Base-by-base conservation (phyloP, 1,140 invertebrate species). In the Drosophila lini region DNA sequence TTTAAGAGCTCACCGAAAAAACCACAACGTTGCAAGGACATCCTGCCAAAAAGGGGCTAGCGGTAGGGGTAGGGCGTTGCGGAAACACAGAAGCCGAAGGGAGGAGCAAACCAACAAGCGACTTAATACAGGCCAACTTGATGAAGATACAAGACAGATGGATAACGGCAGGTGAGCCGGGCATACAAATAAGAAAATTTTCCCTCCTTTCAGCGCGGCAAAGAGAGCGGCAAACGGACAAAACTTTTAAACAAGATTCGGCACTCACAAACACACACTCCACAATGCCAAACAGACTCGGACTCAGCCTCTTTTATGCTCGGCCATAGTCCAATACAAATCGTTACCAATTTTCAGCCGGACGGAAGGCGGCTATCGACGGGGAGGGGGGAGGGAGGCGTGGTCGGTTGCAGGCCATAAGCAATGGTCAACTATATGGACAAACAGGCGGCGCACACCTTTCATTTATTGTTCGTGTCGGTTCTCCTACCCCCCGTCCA, bases 131-230 rank as follows among this genome's bases (percentile, higher is more conserved):
- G 83, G 71, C 83, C 80, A 80, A 86, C 67, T 86, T 86, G 83
- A 86, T 86, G 83, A 88, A 86, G 83, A 86, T 74, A 88, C 83
- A 86, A 86, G 83, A 83, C 83, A 86, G 83, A 88, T 86, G 83
- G 77, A 82, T 80, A 88, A 82, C 76, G 80, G 83, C 80, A 86
- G 83, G 76, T 82, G 80, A 83, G 80, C 80, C 71, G 59, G 73
- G 83, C 83, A 86, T 86, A 86, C 83, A 86, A 86, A 86, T 88
- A 88, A 88, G 83, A 86, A 88, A 82, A 61, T 86, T 86, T 79
- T 44, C 25, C 67, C 63, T 69, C 34, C 28, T 44, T 56, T 42
- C 59, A 61, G 45, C 13, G 34, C 47, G 1, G 28, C 31, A 48
- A 63, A 53, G 13, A 44, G 47, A 36, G 50, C 52, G 47, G 32